Evolutionary conservation across 2,888 invertebrate genomes (phyloP), one percentile per base, ranked within the genome.

Genomic region (Caenorhabditis wallacei): DNA sequence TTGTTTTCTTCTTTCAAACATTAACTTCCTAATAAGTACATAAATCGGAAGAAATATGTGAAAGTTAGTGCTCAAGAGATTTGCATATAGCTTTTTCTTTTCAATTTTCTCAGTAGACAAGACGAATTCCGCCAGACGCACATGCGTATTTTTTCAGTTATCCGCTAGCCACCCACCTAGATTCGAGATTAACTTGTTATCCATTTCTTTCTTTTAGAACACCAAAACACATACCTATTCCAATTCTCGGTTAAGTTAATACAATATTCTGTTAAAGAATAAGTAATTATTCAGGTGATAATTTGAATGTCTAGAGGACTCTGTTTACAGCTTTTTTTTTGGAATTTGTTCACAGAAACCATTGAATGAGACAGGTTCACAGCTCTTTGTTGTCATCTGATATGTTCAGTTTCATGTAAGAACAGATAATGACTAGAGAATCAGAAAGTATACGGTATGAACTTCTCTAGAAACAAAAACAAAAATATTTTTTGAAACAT

Each of bases 131-230:
- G 51, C 30, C 64, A 46, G 66, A 66, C 75, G 35, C 48, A 30
- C 40, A 37, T 56, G 68, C 54, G 57, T 74, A 64, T 74, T 74
- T 61, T 68, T 51, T 68, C 53, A 57, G 75, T 66, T 66, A 57
- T 74, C 64, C 53, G 51, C 66, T 56, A 68, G 75, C 75, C 75
- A 69, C 59, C 68, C 76, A 69, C 68, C 76, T 69, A 75, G 76
- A 69, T 68, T 75, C 18, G 26, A 75, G 75, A 68, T 76, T 68
- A 76, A 61, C 53, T 76, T 76, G 68, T 69, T 76, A 68, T 76
- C 76, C 59, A 40, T 59, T 76, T 30, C n/a, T n/a, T n/a, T n/a
- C n/a, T 30, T 76, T 64, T 26, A 43, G 56, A 75, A 59, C 48
- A 57, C 46, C 75, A 75, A 66, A 66, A 75, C 75, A 75, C 75